Evolutionary conservation across 2,888 invertebrate species (phyloP).

Genomic region (Tridacna crocea): DNA sequence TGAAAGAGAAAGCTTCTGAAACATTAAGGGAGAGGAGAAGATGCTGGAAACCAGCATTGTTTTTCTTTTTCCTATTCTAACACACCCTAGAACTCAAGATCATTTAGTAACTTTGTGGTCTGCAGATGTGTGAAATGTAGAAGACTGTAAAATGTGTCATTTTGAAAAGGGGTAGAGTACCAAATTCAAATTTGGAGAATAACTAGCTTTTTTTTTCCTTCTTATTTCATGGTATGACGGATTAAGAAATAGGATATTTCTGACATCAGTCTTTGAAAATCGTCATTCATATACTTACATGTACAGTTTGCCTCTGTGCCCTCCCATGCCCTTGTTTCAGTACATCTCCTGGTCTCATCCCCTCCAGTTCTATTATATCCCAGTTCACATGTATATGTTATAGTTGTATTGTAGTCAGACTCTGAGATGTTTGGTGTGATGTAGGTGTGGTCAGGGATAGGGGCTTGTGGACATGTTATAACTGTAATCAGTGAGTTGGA

Average conservation of each 20-base stretch:
- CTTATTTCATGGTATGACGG: no score
- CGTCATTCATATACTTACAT: constrained; percentile 32
- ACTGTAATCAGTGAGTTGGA: constrained; percentile 21
- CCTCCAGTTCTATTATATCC: constrained; percentile 52
- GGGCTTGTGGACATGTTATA: constrained; percentile 31
- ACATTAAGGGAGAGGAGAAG: no score
- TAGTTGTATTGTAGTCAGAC: constrained; percentile 23
- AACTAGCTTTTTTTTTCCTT: no score
- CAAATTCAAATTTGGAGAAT: no score
- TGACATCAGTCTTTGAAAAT: neutral
- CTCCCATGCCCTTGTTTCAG: constrained; percentile 36
- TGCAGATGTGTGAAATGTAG: no score
- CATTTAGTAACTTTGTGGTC: no score
- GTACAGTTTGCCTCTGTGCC: constrained; percentile 50
- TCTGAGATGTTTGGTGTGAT: constrained; percentile 27
- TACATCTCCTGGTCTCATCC: constrained; percentile 45
- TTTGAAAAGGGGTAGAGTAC: no score
- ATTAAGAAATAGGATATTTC: neutral
- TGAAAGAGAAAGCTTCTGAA: no score
- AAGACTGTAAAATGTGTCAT: no score
- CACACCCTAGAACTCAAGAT: no score
- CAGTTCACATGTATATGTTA: constrained; percentile 32
- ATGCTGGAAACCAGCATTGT: no score
- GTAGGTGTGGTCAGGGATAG: constrained; percentile 24
- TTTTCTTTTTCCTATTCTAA: no score